Percentiles rank a stretch among this genome's conserved stretches.
These are phyloP conservation scores for Zhengitettix transpicula DNA, from an alignment of 2,888 invertebrate genomes.

Conservation along the genomic window DNA sequence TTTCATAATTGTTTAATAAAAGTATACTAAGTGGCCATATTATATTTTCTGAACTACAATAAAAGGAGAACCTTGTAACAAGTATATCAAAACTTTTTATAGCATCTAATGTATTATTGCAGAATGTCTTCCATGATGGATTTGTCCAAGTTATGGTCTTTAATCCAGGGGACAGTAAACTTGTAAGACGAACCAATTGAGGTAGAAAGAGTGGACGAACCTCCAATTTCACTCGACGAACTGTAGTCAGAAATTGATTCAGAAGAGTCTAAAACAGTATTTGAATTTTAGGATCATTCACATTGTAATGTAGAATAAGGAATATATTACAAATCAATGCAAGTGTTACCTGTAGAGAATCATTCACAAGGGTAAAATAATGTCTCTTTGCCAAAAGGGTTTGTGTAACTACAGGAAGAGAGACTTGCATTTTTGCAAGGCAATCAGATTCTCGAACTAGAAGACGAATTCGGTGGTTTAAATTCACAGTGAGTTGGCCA, in stretches of 20 bases:
- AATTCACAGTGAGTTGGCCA: conserved; percentile 54
- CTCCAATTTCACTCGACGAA: conserved; percentile 64
- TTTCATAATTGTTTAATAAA: too few relatives aligned
- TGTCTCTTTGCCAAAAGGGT: conserved; percentile 61
- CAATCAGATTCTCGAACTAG: conserved; percentile 73
- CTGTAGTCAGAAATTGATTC: conserved; percentile 55
- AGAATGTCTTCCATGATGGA: conserved; percentile 61
- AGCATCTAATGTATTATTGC: conserved; percentile 55
- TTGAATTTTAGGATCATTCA: neutral
- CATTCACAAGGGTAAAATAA: conserved; percentile 57
- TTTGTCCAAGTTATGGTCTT: conserved; percentile 75
- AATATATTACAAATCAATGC: too few relatives aligned
- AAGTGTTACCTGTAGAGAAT: conserved; percentile 51
- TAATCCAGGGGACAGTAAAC: conserved; percentile 67
- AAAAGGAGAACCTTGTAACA: conserved; percentile 28
- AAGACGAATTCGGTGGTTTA: conserved; percentile 57
- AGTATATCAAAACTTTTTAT: conserved; percentile 65
- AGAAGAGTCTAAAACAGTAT: conserved; percentile 44
- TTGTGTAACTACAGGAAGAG: conserved; percentile 66
- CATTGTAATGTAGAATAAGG: neutral
- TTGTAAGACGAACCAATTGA: conserved; percentile 68
- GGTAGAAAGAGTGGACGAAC: conserved; percentile 81
- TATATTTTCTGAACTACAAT: too few relatives aligned
- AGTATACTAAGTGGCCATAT: too few relatives aligned
- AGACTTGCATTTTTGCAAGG: conserved; percentile 62